Conservation (phyloP, 2,888 invertebrate species). For the Drosophila pseudotalamancana region DNA sequence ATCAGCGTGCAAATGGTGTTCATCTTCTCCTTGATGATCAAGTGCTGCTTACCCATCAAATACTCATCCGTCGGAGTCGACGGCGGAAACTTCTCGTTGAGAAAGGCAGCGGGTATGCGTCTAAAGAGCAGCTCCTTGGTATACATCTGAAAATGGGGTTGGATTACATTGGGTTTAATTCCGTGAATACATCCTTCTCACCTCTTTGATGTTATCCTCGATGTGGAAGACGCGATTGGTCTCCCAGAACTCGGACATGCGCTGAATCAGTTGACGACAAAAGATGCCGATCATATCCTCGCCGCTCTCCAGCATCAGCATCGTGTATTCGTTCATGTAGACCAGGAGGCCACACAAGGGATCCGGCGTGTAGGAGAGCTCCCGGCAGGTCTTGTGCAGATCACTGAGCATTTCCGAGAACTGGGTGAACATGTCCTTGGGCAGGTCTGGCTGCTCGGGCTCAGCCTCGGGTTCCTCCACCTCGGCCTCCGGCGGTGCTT, state of each 20-base stretch:
- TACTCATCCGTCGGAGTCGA: constrained; percentile 73
- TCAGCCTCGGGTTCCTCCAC: background rate
- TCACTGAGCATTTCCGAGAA: constrained; percentile 45
- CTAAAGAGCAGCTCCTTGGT: constrained; percentile 62
- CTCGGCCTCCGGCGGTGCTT: background rate
- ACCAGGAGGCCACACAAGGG: constrained; percentile 69
- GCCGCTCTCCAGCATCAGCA: constrained; percentile 73
- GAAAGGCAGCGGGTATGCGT: constrained; percentile 60
- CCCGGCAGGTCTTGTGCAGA: constrained; percentile 33
- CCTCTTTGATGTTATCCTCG: constrained; percentile 72
- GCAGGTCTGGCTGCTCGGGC: background rate
- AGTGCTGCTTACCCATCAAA: constrained; percentile 75
- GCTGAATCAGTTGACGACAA: constrained; percentile 43
- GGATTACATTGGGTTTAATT: no score
- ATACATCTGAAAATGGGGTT: constrained; percentile 40
- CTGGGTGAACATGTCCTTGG: constrained; percentile 39
- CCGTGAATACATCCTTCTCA: constrained; percentile 13
- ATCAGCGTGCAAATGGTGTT: constrained; percentile 43
- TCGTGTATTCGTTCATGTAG: constrained; percentile 71
- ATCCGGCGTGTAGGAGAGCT: constrained; percentile 54
- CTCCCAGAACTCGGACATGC: constrained; percentile 53
- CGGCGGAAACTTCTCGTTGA: constrained; percentile 78
- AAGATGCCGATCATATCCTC: constrained; percentile 76
- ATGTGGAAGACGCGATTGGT: constrained; percentile 69
- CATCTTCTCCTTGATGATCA: constrained; percentile 71